Evolutionary conservation across 1,140 invertebrate species (phyloP).

Genomic region (Babylonia areolata): DNA sequence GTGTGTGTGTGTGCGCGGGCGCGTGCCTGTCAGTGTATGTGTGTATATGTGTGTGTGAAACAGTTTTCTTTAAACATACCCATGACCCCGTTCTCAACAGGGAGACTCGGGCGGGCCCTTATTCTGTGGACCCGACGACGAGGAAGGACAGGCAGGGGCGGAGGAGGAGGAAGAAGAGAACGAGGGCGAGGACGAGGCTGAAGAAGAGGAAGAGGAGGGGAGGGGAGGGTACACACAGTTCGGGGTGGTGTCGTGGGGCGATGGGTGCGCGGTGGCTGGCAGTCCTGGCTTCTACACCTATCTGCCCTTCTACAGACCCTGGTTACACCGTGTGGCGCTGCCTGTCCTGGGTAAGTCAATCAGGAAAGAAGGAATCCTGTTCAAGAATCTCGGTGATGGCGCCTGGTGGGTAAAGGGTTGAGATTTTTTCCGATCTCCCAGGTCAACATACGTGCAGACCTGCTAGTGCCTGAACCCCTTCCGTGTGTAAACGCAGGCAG

Average conservation of each 20-base stretch:
- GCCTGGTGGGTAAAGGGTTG: no score
- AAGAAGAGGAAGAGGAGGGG: neutral
- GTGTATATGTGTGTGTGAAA: no score
- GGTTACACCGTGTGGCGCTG: neutral
- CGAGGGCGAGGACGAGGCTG: neutral
- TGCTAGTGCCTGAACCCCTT: no score
- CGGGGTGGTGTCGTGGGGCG: constrained; percentile 32
- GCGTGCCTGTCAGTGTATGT: no score
- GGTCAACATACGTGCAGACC: no score
- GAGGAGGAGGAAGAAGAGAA: neutral
- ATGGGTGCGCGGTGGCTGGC: neutral
- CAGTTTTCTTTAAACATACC: no score
- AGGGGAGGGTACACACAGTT: constrained; percentile 1
- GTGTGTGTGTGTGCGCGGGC: no score
- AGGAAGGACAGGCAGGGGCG: neutral
- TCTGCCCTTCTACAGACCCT: neutral
- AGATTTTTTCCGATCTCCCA: no score
- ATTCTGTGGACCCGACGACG: neutral
- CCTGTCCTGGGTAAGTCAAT: neutral
- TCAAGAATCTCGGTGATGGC: no score
- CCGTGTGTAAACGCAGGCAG: no score
- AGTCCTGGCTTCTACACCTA: constrained; percentile 26
- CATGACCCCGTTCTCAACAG: neutral
- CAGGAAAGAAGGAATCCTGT: no score
- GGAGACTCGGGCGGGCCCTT: constrained; percentile 22